Conservation (phyloP, 2,113 vertebrate species). For the Saguinus midas region DNA sequence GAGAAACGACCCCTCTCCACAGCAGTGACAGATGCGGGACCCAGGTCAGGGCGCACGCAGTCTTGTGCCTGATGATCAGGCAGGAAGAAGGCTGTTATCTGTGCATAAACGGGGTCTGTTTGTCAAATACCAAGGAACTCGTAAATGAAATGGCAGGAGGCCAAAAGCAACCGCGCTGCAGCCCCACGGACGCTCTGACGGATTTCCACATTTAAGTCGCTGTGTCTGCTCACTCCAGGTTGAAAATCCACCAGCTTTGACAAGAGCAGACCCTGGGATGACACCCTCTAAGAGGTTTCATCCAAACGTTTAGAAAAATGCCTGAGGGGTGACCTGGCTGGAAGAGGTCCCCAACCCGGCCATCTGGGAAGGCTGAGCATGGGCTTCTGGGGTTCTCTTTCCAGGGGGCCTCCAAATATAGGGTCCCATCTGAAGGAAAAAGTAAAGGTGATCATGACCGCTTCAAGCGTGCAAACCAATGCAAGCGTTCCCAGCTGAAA, state of each 20-base stretch:
- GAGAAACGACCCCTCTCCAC: background rate
- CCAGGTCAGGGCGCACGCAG: background rate
- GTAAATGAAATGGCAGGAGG: constrained; percentile 21
- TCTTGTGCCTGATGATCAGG: background rate
- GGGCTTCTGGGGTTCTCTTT: background rate
- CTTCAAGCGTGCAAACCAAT: fast-evolving
- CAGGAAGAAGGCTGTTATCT: constrained; percentile 17
- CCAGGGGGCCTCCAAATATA: fast-evolving
- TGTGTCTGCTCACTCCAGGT: fast-evolving
- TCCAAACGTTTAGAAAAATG: background rate
- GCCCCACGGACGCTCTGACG: background rate
- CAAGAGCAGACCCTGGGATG: background rate
- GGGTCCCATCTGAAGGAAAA: background rate
- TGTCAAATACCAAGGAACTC: constrained; percentile 57
- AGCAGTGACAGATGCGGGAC: background rate
- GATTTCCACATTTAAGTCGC: background rate
- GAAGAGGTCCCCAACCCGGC: background rate
- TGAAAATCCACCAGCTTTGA: background rate
- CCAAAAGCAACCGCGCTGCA: background rate
- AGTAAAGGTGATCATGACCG: background rate
- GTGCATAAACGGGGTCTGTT: constrained; percentile 10
- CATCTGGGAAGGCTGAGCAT: background rate
- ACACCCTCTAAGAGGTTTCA: fast-evolving
- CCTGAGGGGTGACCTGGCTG: background rate
- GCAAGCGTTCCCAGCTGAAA: fast-evolving